Conservation (phyloP, 2,797 vertebrate species). For the Ibycter americanus region DNA sequence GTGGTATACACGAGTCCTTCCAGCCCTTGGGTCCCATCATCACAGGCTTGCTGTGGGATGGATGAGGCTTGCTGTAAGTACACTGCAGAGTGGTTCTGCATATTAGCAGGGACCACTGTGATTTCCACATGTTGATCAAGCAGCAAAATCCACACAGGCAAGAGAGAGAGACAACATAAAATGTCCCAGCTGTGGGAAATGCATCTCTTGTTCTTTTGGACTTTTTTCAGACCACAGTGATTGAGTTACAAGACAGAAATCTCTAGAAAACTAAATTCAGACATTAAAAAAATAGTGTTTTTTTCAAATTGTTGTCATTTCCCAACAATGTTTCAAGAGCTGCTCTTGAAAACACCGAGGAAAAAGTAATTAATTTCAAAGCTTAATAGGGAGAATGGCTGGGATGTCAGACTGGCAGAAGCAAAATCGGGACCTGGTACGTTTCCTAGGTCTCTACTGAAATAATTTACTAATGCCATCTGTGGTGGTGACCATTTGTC, state of each 20-base stretch:
- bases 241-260: not conserved
- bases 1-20: not conserved
- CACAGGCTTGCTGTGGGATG: not conserved
- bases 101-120: not conserved
- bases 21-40: not conserved
- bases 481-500: not conserved
- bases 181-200: not conserved
- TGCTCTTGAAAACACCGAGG: not conserved
- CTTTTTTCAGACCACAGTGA: not conserved
- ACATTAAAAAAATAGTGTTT: not conserved
- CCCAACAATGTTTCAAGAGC: not conserved
- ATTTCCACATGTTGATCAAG: not conserved
- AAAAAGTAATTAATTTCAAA: not conserved
- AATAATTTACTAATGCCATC: constrained; percentile 30
- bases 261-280: not conserved
- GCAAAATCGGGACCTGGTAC: not conserved
- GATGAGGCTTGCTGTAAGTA: not conserved
- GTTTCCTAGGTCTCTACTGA: not conserved
- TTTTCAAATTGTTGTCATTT: not conserved
- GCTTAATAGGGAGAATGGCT: not conserved
- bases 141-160: not conserved
- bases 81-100: not conserved
- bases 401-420: not conserved
- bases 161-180: not conserved
- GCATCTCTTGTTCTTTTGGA: not conserved